Conservation (phyloP, 2,113 vertebrate species). For the Dasyurus viverrinus region DNA sequence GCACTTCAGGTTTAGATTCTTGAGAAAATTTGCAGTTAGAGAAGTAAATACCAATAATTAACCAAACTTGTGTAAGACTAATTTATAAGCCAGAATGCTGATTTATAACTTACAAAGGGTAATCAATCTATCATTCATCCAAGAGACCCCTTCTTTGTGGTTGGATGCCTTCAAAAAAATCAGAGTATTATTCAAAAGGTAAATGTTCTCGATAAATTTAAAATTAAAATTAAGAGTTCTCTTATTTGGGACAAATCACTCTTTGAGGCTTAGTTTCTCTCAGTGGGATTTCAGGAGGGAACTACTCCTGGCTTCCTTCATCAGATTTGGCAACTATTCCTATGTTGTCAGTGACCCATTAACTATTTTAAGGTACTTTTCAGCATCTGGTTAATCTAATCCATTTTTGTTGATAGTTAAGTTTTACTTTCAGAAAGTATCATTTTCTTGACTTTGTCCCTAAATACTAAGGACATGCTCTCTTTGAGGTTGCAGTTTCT, state of each 20-base stretch:
- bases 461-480: neutral
- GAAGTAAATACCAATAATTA: neutral
- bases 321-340: neutral
- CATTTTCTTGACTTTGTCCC: conserved; percentile 21
- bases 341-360: neutral
- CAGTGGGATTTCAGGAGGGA: neutral
- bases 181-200: neutral
- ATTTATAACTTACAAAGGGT: neutral
- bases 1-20: neutral
- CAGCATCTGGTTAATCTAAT: neutral
- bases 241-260: neutral
- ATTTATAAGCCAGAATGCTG: neutral
- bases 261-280: neutral
- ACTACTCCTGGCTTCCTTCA: neutral
- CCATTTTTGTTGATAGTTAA: neutral
- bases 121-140: neutral
- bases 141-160: neutral
- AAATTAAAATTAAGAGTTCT: neutral
- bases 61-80: neutral
- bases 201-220: neutral
- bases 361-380: neutral
- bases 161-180: neutral
- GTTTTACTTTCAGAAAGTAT: neutral
- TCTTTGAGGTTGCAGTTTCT: neutral
- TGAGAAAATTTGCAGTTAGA: neutral